phyloP scores from a whole-genome alignment of 2,888 invertebrate species.

The Rutpela maculata region DNA sequence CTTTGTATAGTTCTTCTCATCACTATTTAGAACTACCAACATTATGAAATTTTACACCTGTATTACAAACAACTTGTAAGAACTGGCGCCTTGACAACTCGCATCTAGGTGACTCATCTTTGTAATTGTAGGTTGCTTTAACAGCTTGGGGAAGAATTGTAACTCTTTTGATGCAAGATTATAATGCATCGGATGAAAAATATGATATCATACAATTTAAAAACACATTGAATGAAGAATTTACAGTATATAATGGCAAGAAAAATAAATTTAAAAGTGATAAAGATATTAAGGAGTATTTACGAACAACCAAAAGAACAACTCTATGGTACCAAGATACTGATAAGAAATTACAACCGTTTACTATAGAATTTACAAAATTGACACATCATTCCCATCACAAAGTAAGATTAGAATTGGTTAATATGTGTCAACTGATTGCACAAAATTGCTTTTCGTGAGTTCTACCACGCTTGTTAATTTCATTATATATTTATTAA shows the following conservation, averaged over 20 bases:
- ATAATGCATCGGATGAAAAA: conserved; percentile 59
- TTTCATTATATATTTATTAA: conserved; percentile 6
- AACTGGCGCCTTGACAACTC: too few species aligned
- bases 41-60: too few species aligned
- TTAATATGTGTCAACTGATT: conserved; percentile 77
- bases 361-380: conserved; percentile 75
- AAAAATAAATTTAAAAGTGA: conserved; percentile 61
- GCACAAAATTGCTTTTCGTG: conserved; percentile 79
- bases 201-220: conserved; percentile 40
- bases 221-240: conserved; percentile 32
- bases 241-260: conserved; percentile 21
- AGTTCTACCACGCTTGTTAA: conserved; percentile 62
- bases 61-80: too few species aligned
- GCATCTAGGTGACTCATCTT: too few species aligned
- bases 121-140: conserved; percentile 71
- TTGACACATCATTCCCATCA: conserved; percentile 79
- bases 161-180: conserved; percentile 74
- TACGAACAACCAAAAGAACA: conserved; percentile 72
- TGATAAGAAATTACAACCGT: conserved; percentile 76
- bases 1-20: too few species aligned
- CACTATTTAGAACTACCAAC: too few species aligned
- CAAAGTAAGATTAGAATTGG: conserved; percentile 80
- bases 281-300: conserved; percentile 69
- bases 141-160: conserved; percentile 74
- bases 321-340: conserved; percentile 78